A percentile compares a stretch with the other conserved stretches of the same genome.
Evolutionary conservation across 2,113 vertebrate species (phyloP).

Genomic region (Pangasianodon hypophthalmus): DNA sequence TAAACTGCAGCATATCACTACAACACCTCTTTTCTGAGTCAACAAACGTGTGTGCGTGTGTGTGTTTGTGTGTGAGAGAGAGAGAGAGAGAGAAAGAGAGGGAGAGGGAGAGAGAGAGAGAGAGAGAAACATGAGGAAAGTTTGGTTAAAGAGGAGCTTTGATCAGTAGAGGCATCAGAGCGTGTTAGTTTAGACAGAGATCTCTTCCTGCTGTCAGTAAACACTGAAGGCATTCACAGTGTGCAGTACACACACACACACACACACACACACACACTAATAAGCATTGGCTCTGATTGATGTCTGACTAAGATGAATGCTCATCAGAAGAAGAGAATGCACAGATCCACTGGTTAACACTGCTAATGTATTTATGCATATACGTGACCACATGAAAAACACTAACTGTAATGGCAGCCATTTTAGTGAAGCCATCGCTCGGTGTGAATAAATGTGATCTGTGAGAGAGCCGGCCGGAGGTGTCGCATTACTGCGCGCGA

Average conservation of each 20-base stretch:
- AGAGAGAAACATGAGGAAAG: slow-evolving; percentile 38
- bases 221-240: slow-evolving; percentile 44
- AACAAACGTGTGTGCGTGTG: slow-evolving; percentile 26
- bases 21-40: slow-evolving; percentile 21
- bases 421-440: not conserved
- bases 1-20: slow-evolving; percentile 39
- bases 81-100: not conserved
- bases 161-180: slow-evolving; percentile 56
- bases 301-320: slow-evolving; percentile 17
- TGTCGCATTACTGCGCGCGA: not conserved
- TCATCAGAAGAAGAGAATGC: slow-evolving; percentile 25
- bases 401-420: not conserved
- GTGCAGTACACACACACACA: slow-evolving; percentile 28
- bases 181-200: slow-evolving; percentile 54
- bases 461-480: not conserved
- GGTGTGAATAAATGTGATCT: not conserved
- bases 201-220: slow-evolving; percentile 55
- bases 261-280: slow-evolving; percentile 22
- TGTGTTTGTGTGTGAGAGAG: not conserved
- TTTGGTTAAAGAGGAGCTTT: slow-evolving; percentile 52
- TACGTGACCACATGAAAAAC: not conserved
- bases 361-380: not conserved
- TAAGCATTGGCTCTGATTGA: slow-evolving; percentile 21
- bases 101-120: not conserved
- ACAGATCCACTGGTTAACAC: slow-evolving; percentile 32